Evolutionary conservation across 2,797 vertebrate species (phyloP), one percentile per base, ranked within the genome.

Genomic region (Cirrhinus molitorella): DNA sequence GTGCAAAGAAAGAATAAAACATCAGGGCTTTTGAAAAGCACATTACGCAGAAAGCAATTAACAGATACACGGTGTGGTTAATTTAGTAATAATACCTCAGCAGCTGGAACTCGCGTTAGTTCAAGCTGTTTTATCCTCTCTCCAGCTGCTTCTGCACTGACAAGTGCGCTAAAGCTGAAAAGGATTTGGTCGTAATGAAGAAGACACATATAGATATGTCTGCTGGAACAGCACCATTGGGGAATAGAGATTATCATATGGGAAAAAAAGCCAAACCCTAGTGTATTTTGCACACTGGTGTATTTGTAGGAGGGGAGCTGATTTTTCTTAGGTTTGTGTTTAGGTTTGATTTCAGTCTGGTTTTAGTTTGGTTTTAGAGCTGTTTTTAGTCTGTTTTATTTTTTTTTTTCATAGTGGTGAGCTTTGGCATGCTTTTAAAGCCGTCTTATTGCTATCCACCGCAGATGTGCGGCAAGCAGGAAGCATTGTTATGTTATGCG

Each of bases 1-100:
- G 93, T 92, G 90, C 91, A 93, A 93, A 91, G 93, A 92, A 93
- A 94, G 92, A 85, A 85, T 86, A 57, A 80, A 83, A 70, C 61
- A 34, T 57, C 19, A 87, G 92, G 89, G 91, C 94, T 94, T 94
- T 94, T 93, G 91, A 94, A 93, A 85, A 94, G 93, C 92, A 95
- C 94, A 94, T 95, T 95, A 95, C 93, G 92, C 93, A 93, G 93
- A 94, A 95, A 95, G 94, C 93, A 94, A 95, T 95, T 95, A 94
- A 94, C 92, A 92, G 92, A 93, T 93, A 93, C 94, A 93, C 91
- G 93, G 94, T 93, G 82, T 83, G 93, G 93, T 94, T 95, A 93
- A 94, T 95, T 95, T 93, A 93, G 91, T 93, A 94, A 95, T 94
- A 95, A 94, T 95, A 92, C 93, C 92, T 93, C 91, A 94, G 92